phyloP scores from a whole-genome alignment of 2,113 vertebrate species.

The Amphilophus citrinellus region DNA sequence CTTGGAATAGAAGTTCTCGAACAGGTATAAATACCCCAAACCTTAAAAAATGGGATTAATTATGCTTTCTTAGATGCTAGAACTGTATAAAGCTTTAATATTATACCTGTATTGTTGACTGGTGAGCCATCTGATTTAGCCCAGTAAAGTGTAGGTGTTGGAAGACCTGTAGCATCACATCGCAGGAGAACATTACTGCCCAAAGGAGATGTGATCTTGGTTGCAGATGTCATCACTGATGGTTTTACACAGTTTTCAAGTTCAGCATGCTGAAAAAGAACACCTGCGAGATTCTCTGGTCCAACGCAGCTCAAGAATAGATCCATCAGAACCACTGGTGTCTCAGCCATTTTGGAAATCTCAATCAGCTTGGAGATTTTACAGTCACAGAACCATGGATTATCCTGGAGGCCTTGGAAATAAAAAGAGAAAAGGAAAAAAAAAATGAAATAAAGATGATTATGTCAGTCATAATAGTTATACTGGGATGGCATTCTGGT shows the following conservation, averaged over 20 bases:
- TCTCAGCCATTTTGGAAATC: slow-evolving; percentile 87
- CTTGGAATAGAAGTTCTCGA: neutral
- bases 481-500: neutral
- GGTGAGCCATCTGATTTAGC: slow-evolving; percentile 79
- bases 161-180: slow-evolving; percentile 91
- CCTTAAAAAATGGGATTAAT: neutral
- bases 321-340: slow-evolving; percentile 87
- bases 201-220: slow-evolving; percentile 90
- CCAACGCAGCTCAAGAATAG: slow-evolving; percentile 86
- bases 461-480: neutral
- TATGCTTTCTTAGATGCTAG: neutral
- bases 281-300: slow-evolving; percentile 88
- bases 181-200: slow-evolving; percentile 94
- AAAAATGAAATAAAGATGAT: neutral
- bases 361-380: slow-evolving; percentile 94
- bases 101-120: slow-evolving; percentile 90
- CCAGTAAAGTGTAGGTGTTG: slow-evolving; percentile 92
- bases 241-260: slow-evolving; percentile 93
- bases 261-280: slow-evolving; percentile 90
- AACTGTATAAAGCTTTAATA: neutral
- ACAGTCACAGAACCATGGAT: slow-evolving; percentile 96
- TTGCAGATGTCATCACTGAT: slow-evolving; percentile 93
- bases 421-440: neutral
- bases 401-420: slow-evolving; percentile 92
- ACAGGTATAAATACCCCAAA: neutral